Evolutionary conservation across 2,797 vertebrate species (phyloP).

Genomic region (Yasuhikotakia modesta): DNA sequence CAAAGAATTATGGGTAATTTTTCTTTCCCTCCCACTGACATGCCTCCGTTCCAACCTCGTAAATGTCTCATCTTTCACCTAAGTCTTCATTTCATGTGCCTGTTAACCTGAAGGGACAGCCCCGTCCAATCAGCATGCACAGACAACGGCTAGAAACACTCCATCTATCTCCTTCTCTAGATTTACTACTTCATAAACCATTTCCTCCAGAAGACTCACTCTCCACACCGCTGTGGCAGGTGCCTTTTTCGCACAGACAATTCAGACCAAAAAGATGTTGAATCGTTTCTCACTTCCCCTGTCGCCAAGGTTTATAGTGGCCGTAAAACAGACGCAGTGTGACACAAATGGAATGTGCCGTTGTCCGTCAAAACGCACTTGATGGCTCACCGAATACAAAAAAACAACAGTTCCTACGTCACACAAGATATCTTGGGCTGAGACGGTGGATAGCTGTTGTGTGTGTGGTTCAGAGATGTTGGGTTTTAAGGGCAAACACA

Average conservation of each 20-base stretch:
- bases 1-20: constrained; percentile 33
- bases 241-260: constrained; percentile 49
- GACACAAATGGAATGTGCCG: constrained; percentile 59
- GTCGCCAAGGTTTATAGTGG: constrained; percentile 60
- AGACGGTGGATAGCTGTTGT: constrained; percentile 20
- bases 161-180: constrained; percentile 49
- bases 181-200: constrained; percentile 66
- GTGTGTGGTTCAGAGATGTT: neutral
- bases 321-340: constrained; percentile 61
- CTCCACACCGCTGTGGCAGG: constrained; percentile 46
- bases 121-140: constrained; percentile 49
- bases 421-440: neutral
- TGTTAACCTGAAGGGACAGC: constrained; percentile 52
- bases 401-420: neutral
- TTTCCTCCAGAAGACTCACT: constrained; percentile 64
- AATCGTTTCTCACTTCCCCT: constrained; percentile 51
- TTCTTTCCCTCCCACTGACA: neutral
- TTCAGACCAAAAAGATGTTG: constrained; percentile 47
- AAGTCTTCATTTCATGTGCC: constrained; percentile 52
- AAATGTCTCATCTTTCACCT: constrained; percentile 42
- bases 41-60: constrained; percentile 19
- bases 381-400: constrained; percentile 49
- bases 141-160: constrained; percentile 38
- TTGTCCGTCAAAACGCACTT: constrained; percentile 55
- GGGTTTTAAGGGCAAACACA: neutral